Conservation (phyloP, 2,113 vertebrate species). For the Prolemur simus region DNA sequence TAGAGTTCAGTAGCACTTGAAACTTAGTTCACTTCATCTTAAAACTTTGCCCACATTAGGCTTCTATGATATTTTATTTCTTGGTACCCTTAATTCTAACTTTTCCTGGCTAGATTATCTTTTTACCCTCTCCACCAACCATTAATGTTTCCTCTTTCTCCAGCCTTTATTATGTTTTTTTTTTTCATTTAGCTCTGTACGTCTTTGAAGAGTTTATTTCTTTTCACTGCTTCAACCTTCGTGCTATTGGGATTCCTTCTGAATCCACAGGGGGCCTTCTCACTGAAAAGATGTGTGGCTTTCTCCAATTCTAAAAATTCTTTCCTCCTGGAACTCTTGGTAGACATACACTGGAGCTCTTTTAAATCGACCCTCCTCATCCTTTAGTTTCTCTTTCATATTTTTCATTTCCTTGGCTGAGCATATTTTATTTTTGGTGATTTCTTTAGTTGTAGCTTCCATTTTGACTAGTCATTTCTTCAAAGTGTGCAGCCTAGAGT, state of each 20-base stretch:
- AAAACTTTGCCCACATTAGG: background rate
- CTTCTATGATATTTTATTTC: background rate
- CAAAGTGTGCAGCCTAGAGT: background rate
- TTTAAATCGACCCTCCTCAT: background rate
- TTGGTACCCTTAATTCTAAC: background rate
- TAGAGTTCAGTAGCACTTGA: background rate
- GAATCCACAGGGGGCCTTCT: background rate
- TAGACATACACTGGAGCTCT: background rate
- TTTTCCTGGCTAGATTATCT: background rate
- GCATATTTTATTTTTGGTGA: background rate
- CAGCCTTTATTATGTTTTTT: background rate
- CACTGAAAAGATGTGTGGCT: background rate
- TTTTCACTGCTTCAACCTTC: background rate
- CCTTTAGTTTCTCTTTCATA: background rate
- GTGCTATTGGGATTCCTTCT: background rate
- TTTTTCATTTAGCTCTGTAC: background rate
- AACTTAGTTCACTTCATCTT: background rate
- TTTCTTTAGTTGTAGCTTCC: background rate
- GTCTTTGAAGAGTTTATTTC: background rate
- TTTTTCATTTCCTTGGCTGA: background rate
- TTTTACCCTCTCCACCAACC: background rate
- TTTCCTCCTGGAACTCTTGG: background rate
- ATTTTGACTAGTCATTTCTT: background rate
- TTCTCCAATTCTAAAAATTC: background rate
- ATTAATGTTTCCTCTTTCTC: background rate